These are phyloP conservation scores for Sinella curviseta DNA, from an alignment of 1,140 invertebrate species.

Conservation along the genomic window DNA sequence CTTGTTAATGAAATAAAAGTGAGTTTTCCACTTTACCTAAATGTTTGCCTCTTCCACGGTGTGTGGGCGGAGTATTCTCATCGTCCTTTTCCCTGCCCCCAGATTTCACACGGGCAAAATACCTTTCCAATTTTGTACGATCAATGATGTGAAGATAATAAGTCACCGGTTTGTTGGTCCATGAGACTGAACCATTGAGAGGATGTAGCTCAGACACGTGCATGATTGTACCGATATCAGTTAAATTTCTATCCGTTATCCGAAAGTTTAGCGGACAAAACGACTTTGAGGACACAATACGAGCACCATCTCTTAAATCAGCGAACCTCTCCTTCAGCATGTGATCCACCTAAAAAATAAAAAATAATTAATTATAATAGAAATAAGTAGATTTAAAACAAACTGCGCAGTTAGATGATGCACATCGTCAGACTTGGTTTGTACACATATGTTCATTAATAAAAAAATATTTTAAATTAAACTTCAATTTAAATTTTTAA, in stretches of 20 bases:
- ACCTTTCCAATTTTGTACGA: conserved; percentile 91
- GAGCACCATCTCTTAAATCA: conserved; percentile 90
- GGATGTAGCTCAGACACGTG: conserved; percentile 95
- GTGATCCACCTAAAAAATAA: conserved; percentile 92
- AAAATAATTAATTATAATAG: no score
- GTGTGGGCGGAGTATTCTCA: conserved; percentile 32
- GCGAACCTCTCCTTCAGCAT: conserved; percentile 93
- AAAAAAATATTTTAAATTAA: no score
- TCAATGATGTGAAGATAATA: conserved; percentile 98
- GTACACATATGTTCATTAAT: no score
- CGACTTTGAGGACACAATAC: conserved; percentile 97
- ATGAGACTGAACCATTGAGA: conserved; percentile 90
- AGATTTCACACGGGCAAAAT: conserved; percentile 81
- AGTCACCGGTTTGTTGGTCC: conserved; percentile 96
- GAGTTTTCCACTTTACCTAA: conserved; percentile 17
- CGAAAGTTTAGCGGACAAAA: conserved; percentile 97
- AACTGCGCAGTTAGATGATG: no score
- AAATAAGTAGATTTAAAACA: no score
- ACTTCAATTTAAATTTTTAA: no score
- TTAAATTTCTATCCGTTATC: conserved; percentile 75
- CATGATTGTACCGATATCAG: conserved; percentile 98
- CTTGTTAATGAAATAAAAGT: background rate
- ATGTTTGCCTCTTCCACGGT: conserved; percentile 33
- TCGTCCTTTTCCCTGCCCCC: conserved; percentile 33
- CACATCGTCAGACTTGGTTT: no score